These are phyloP conservation scores for Aspiorhynchus laticeps DNA, from an alignment of 2,113 vertebrate species.

Conservation along the genomic window DNA sequence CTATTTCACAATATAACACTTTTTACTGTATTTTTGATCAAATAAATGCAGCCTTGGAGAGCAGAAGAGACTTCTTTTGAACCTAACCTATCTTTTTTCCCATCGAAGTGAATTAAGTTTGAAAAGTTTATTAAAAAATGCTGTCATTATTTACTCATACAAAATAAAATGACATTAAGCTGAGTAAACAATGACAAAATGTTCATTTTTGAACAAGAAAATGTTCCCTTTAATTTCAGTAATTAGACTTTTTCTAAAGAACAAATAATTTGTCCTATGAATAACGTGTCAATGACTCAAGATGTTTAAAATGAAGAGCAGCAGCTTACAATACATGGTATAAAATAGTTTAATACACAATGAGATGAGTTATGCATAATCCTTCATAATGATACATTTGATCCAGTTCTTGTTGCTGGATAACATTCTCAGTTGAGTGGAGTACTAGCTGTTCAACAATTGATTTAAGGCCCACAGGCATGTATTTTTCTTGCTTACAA, in stretches of 20 bases:
- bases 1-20: too few species aligned
- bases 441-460: neutral
- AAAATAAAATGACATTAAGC: neutral
- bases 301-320: neutral
- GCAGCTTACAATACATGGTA: neutral
- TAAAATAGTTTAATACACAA: conserved; percentile 57
- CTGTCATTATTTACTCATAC: neutral
- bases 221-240: neutral
- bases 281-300: neutral
- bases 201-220: neutral
- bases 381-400: neutral
- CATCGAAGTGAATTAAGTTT: neutral
- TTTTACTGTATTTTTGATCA: neutral
- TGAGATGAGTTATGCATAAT: conserved; percentile 49
- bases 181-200: neutral
- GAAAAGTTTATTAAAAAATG: neutral
- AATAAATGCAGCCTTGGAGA: neutral
- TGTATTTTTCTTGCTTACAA: conserved; percentile 28
- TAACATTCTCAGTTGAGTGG: neutral
- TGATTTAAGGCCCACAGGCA: conserved; percentile 16
- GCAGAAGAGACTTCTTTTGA: neutral
- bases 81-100: too few species aligned
- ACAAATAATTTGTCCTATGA: neutral
- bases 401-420: conserved; percentile 5
- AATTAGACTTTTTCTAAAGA: neutral